Evolutionary conservation across 2,113 vertebrate species (phyloP).

Genomic region (Neomonachus schauinslandi): DNA sequence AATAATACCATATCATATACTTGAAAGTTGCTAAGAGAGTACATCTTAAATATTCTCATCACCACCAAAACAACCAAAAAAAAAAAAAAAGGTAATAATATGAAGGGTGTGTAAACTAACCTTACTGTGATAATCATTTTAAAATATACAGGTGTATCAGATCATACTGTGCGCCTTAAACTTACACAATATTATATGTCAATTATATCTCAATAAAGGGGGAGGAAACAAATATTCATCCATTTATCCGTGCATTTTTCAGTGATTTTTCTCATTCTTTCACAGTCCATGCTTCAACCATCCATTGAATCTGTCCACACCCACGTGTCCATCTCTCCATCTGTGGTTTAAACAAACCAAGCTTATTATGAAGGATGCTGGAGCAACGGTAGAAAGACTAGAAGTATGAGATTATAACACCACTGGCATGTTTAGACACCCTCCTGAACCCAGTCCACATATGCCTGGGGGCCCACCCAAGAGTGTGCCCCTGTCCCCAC

Average conservation of each 20-base stretch:
- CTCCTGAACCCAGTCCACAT: neutral
- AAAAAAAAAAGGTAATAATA: neutral
- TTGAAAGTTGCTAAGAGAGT: neutral
- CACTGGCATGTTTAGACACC: neutral
- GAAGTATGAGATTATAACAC: neutral
- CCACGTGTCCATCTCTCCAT: neutral
- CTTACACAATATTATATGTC: neutral
- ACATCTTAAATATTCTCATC: neutral
- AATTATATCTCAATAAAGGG: neutral
- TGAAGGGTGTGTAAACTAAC: neutral
- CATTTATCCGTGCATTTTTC: neutral
- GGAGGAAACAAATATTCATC: neutral
- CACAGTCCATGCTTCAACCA: neutral
- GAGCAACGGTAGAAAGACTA: neutral
- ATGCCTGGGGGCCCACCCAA: no score
- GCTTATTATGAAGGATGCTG: neutral
- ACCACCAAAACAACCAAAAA: neutral
- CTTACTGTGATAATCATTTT: neutral
- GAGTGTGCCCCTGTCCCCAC: fast-evolving
- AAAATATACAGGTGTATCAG: neutral
- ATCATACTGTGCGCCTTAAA: neutral
- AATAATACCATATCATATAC: neutral
- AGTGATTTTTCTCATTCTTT: neutral
- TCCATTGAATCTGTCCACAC: neutral
- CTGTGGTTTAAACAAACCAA: neutral